phyloP scores from a whole-genome alignment of 2,888 invertebrate genomes.

The Piscicola geometra region DNA sequence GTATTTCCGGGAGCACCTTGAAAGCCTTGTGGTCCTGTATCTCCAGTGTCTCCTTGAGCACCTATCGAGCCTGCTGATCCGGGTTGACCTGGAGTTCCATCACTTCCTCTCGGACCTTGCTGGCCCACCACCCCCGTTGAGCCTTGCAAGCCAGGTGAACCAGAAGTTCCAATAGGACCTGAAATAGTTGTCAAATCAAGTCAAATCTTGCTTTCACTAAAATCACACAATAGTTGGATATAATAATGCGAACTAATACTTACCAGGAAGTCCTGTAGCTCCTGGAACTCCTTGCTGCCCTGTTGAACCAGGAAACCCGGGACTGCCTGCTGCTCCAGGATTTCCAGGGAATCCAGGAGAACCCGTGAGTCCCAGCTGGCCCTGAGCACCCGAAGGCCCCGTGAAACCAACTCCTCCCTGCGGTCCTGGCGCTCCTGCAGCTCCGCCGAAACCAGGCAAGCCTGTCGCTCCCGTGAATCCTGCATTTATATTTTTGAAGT shows the following conservation, averaged over 20 bases:
- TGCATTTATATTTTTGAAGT: neutral
- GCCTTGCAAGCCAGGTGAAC: conserved; percentile 31
- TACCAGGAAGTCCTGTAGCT: conserved; percentile 18
- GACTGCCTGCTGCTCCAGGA: conserved; percentile 42
- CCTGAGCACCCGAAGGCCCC: conserved; percentile 32
- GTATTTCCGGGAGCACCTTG: conserved; percentile 26
- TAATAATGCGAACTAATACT: neutral
- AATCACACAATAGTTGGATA: neutral
- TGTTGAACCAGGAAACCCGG: conserved; percentile 61
- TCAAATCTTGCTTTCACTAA: neutral
- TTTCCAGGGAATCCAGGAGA: conserved; percentile 34
- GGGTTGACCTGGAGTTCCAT: conserved; percentile 30
- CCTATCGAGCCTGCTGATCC: conserved; percentile 27
- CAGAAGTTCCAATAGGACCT: conserved; percentile 8
- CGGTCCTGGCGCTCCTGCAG: conserved; percentile 27
- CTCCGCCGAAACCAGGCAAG: neutral
- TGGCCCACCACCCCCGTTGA: conserved; percentile 28
- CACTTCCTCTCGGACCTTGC: conserved; percentile 31
- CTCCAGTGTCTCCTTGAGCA: no score
- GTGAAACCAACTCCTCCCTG: conserved; percentile 29
- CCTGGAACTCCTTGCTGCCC: conserved; percentile 57
- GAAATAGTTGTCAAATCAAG: neutral
- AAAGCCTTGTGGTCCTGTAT: conserved; percentile 31
- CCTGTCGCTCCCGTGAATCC: conserved; percentile 13
- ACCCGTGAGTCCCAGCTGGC: conserved; percentile 29